Base-by-base conservation (phyloP, 2,113 vertebrate genomes). In the Aspiorhynchus laticeps region DNA sequence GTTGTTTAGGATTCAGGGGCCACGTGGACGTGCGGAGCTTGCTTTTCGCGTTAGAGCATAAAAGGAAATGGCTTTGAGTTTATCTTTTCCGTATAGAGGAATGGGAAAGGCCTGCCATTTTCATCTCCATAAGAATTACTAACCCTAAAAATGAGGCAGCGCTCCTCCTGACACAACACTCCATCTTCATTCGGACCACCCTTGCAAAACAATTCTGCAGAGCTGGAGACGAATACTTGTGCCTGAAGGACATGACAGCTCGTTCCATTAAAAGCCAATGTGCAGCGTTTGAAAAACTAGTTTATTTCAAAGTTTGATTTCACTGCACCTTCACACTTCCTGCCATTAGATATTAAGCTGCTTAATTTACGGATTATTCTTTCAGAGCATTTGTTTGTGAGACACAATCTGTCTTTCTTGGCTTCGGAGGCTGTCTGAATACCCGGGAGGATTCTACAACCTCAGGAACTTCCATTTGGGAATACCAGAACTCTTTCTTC, bases 91-190 rank as follows among this genome's bases (percentile, higher is more conserved):
- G 76, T 76, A 63, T n/a, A 77, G 76, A 81, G 43, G 51, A 77
- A 69, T 24, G 12, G 38, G 46, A 88, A 89, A 83, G 41, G 53
- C 53, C 75, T 74, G 81, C 33, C 82, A 26, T 76, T 83, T 61
- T 87, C 88, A 87, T 87, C 78, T 89, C 76, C 85, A 89, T 81
- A 38, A 86, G 46, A 83, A 74, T 74, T 56, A 71, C 83, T 74
- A 75, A 75, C 67, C 83, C 83, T 59, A 84, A 84, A 84, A 84
- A 84, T 74, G 69, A 84, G 69, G 67, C 61, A 51, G 81, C 69
- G 7, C 83, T 53, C 12, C 48, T 56, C 24, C 65, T 74, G 83
- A 84, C 83, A 84, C 67, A 53, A 59, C 31, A 59, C 83, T 84
- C 83, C 69, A 84, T 84, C 83, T 84, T 74, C 67, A 74, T 84